Evolutionary conservation across 1,140 invertebrate species (phyloP).

Genomic region (Pectinophora gossypiella): DNA sequence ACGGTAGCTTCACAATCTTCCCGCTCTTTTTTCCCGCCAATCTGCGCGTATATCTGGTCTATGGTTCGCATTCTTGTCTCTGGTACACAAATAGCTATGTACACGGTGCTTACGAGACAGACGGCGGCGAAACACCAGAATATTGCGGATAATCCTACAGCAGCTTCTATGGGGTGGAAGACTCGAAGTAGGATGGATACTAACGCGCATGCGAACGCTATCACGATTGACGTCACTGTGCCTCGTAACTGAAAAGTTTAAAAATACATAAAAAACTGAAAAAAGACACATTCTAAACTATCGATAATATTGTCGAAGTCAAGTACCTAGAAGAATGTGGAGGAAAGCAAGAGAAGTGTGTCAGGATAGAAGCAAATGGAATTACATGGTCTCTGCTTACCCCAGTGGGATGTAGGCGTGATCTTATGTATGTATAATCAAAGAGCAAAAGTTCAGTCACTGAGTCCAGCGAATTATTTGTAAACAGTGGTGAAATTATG

Average conservation of each 20-base stretch:
- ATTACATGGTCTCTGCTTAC: too few relatives aligned
- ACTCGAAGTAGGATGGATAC: slow-evolving; percentile 48
- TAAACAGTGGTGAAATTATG: too few relatives aligned
- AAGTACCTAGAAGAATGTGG: too few relatives aligned
- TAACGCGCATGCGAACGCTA: slow-evolving; percentile 48
- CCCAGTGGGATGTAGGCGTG: too few relatives aligned
- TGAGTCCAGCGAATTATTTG: too few relatives aligned
- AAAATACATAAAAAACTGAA: too few relatives aligned
- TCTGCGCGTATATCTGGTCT: slow-evolving; percentile 71
- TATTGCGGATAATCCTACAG: slow-evolving; percentile 76
- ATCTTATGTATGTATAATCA: too few relatives aligned
- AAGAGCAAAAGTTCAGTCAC: too few relatives aligned
- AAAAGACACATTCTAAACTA: too few relatives aligned
- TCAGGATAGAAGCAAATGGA: too few relatives aligned
- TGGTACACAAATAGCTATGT: slow-evolving; percentile 79
- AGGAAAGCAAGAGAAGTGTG: too few relatives aligned
- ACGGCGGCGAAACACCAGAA: slow-evolving; percentile 82
- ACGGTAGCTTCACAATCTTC: slow-evolving; percentile 46
- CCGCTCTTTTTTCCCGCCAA: slow-evolving; percentile 38
- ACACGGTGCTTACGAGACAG: slow-evolving; percentile 77
- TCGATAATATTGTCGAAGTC: too few relatives aligned
- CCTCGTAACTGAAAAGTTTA: slow-evolving; percentile 51
- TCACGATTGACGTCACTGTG: slow-evolving; percentile 58
- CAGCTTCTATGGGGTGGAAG: slow-evolving; percentile 68
- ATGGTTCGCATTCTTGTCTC: slow-evolving; percentile 84